Evolutionary conservation across 1,140 invertebrate genomes (phyloP).

Genomic region (Drosophila melanica): DNA sequence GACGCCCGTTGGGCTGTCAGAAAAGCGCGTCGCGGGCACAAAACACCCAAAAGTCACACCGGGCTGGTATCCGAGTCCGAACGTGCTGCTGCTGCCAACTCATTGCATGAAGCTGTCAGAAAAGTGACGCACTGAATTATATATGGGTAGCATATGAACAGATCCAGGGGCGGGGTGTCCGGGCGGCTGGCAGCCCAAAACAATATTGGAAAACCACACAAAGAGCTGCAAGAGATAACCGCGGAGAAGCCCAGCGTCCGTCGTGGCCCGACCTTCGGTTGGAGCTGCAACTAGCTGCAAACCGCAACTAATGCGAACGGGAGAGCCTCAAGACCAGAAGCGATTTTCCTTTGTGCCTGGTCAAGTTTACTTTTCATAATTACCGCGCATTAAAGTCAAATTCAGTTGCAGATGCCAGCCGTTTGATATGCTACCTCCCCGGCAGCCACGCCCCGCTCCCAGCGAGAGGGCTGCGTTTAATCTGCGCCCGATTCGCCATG

Average conservation of each 20-base stretch:
- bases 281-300: constrained; percentile 23
- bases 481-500: constrained; percentile 66
- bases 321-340: constrained; percentile 57
- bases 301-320: constrained; percentile 59
- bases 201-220: constrained; percentile 48
- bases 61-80: constrained; percentile 12
- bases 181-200: background rate
- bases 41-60: constrained; percentile 72
- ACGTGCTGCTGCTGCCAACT: constrained; percentile 40
- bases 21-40: constrained; percentile 44
- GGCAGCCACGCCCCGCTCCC: constrained; percentile 6
- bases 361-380: constrained; percentile 77
- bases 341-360: constrained; percentile 51
- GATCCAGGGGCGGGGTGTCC: constrained; percentile 5
- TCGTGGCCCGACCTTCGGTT: constrained; percentile 42
- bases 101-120: constrained; percentile 60
- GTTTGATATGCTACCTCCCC: constrained; percentile 43
- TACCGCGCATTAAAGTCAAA: constrained; percentile 75
- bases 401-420: constrained; percentile 54
- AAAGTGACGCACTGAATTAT: constrained; percentile 71
- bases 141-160: constrained; percentile 41
- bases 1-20: constrained; percentile 58
- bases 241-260: constrained; percentile 2
- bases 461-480: constrained; percentile 44
- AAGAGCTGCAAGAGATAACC: constrained; percentile 5